These are phyloP conservation scores for Rhadina sibilatrix DNA, from an alignment of 2,113 vertebrate species.

Conservation along the genomic window DNA sequence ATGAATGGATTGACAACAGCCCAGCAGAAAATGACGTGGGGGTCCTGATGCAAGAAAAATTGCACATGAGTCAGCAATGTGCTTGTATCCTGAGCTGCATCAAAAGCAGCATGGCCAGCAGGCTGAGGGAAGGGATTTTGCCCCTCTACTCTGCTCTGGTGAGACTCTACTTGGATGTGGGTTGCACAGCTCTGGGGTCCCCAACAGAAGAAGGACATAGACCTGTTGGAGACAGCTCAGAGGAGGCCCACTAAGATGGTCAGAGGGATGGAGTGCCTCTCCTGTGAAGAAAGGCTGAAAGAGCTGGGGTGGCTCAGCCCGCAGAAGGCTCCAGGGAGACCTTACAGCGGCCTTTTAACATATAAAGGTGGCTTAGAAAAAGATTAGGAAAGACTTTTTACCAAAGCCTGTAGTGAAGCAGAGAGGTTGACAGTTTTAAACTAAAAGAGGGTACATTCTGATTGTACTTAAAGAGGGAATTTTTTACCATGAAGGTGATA, in stretches of 20 bases:
- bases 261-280: neutral
- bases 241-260: neutral
- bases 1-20: neutral
- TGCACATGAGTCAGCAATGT: accelerated
- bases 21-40: neutral
- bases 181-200: neutral
- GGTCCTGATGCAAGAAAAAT: neutral
- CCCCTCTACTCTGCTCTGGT: neutral
- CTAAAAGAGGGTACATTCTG: neutral
- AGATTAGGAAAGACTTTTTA: neutral
- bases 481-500: neutral
- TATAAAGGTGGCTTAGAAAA: neutral
- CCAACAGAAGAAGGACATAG: neutral
- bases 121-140: neutral
- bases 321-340: neutral
- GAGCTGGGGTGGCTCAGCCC: neutral
- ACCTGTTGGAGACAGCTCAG: neutral
- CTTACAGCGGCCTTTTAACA: neutral
- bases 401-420: neutral
- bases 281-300: neutral
- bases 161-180: neutral
- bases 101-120: accelerated
- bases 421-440: neutral
- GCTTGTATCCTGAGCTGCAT: neutral
- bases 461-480: neutral